phyloP scores from a whole-genome alignment of 2,113 vertebrate species.

The Xyrauchen texanus region DNA sequence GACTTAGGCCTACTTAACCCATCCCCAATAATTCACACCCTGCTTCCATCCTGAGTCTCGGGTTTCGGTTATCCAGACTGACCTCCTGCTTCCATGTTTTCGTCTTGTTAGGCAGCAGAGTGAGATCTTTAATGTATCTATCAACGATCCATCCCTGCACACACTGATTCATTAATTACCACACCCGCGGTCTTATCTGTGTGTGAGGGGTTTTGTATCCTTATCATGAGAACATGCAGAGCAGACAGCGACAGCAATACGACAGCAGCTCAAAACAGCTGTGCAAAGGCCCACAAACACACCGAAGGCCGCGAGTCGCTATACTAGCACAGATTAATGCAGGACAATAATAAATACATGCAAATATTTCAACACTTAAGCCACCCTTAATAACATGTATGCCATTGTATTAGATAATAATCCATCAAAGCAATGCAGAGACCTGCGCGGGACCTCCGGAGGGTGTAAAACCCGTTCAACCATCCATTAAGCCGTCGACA shows the following conservation, averaged over 20 bases:
- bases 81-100: no score
- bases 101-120: slow-evolving; percentile 10
- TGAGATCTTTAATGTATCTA: slow-evolving; percentile 50
- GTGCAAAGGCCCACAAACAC: slow-evolving; percentile 34
- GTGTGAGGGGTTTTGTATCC: slow-evolving; percentile 41
- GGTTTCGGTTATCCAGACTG: slow-evolving; percentile 24
- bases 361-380: not conserved
- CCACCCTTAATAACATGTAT: no score
- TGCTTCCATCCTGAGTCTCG: slow-evolving; percentile 23
- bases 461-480: slow-evolving; percentile 15
- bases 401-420: no score
- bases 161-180: no score
- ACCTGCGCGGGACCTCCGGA: not conserved
- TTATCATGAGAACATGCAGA: slow-evolving; percentile 40
- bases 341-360: slow-evolving; percentile 24
- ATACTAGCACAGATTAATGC: not conserved
- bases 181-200: slow-evolving; percentile 15
- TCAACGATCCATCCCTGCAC: slow-evolving; percentile 40
- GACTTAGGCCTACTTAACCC: not conserved
- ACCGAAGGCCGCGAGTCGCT: slow-evolving; percentile 31
- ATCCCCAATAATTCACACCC: slow-evolving; percentile 20
- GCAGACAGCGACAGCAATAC: slow-evolving; percentile 16
- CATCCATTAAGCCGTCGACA: slow-evolving; percentile 39
- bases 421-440: not conserved
- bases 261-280: slow-evolving; percentile 12